These are phyloP conservation scores for Megalurothrips usitatus DNA, from an alignment of 2,888 invertebrate species.

Conservation along the genomic window DNA sequence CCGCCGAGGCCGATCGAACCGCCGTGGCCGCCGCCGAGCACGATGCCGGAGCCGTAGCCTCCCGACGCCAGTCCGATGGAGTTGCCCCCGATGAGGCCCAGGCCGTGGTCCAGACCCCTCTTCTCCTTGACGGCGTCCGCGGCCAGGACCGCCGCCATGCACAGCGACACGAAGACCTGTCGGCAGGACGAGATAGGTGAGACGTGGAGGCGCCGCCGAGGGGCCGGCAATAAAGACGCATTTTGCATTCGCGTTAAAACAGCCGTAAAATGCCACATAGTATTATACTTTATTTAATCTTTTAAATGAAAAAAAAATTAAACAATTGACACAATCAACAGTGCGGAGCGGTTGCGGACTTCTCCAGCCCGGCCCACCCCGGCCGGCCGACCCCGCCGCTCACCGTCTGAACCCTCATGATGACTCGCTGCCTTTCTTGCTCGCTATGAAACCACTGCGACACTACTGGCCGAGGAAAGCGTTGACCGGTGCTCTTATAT, in stretches of 20 bases:
- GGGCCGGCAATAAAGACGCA: too few species aligned
- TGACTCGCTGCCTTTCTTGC: background rate
- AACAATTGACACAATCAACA: too few species aligned
- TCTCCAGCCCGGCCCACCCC: too few species aligned
- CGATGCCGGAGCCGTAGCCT: background rate
- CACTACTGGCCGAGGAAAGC: background rate
- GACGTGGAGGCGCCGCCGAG: background rate
- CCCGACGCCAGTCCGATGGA: background rate
- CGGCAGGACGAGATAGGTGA: background rate
- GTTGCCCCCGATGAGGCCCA: background rate
- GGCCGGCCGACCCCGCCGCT: background rate
- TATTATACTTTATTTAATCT: too few species aligned
- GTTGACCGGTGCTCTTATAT: slow-evolving; percentile 9
- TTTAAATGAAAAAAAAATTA: too few species aligned
- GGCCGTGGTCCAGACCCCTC: background rate
- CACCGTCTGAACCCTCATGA: background rate
- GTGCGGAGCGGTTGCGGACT: too few species aligned
- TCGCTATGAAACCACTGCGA: background rate
- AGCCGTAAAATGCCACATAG: too few species aligned
- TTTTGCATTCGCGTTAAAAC: too few species aligned
- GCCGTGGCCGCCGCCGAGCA: background rate
- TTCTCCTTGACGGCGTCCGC: slow-evolving; percentile 4
- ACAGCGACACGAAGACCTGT: background rate
- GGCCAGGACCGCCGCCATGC: background rate
- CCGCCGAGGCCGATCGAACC: background rate